Evolutionary conservation across 2,113 vertebrate species (phyloP).

Genomic region (Mesembrinibis cayennensis): DNA sequence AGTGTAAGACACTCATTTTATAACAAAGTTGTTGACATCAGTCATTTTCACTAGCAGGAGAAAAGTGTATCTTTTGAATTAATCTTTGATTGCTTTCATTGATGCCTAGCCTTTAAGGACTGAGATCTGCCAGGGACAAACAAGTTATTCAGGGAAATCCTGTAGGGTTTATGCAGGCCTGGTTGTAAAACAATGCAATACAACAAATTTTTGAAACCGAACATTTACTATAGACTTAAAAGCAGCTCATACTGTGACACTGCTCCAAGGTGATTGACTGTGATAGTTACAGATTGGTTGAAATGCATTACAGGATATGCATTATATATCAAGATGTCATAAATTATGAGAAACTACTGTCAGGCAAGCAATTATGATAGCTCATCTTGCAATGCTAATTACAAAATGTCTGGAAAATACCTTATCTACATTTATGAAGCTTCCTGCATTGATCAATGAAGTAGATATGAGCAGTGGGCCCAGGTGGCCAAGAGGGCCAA

Average conservation of each 20-base stretch:
- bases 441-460: slow-evolving; percentile 23
- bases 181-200: background rate
- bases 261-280: slow-evolving; percentile 48
- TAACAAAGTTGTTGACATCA: background rate
- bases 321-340: slow-evolving; percentile 60
- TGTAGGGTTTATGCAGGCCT: background rate
- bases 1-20: background rate
- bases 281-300: slow-evolving; percentile 12
- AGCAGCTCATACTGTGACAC: background rate
- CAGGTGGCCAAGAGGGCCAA: too few species aligned
- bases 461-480: background rate
- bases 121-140: background rate
- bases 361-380: slow-evolving; percentile 49
- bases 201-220: background rate
- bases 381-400: slow-evolving; percentile 46
- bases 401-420: slow-evolving; percentile 46
- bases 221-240: background rate
- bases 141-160: background rate
- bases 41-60: background rate
- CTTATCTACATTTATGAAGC: slow-evolving; percentile 52
- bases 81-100: background rate
- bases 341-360: slow-evolving; percentile 46
- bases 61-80: background rate
- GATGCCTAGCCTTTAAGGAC: background rate
- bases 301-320: slow-evolving; percentile 47